Evolutionary conservation across 35 echinoderm and acorn worm genomes (phyloP), one percentile per base, ranked within the genome.

Genomic region (Eucidaris tribuloides): DNA sequence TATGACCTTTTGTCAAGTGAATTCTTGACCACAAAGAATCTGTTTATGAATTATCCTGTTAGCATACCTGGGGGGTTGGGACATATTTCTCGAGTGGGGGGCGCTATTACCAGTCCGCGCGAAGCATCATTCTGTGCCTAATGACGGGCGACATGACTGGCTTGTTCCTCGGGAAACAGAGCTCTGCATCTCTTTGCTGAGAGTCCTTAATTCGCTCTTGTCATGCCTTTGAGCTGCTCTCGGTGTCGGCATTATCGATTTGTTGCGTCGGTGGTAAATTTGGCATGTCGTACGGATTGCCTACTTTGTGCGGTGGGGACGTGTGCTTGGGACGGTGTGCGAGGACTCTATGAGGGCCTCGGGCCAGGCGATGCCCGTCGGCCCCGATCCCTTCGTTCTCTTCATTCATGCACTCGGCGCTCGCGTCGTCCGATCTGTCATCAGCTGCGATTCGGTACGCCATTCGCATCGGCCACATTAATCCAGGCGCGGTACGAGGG

Each of bases 151-250:
- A 92, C 30, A 79, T 74, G 72, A n/a, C 82, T 91, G 18, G 81
- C 77, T 35, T 93, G 96, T 57, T 99, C 86, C 79, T 98, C 96
- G 1, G 91, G 96, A 42, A 99, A 92, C 2, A 99, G 46, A 64
- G 43, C 83, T 92, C 77, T 99, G 91, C 83, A 99, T 90, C 77
- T 99, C 96, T 62, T 93, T 92, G n/a, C n/a, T n/a, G 0, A 99
- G 59, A 37, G 82, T 92, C 58, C 91, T 86, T 4, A 99, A 55
- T n/a, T 43, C 87, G 50, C 79, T 99, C 96, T 52, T 99, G 83
- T 41, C 96, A 46, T 93, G 86, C 37, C 90, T 76, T 77, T n/a
- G n/a, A 99, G 83, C 83, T 99, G 96, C 65, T 99, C 96, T n/a
- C 45, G 96, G 96, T 14, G 96, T 99, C 1, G 88, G 83, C n/a